A percentile compares a stretch with the other conserved stretches of the same genome.
These are phyloP conservation scores for Tryphoninae sp. DNA, from an alignment of 2,888 invertebrate species.

Conservation along the genomic window DNA sequence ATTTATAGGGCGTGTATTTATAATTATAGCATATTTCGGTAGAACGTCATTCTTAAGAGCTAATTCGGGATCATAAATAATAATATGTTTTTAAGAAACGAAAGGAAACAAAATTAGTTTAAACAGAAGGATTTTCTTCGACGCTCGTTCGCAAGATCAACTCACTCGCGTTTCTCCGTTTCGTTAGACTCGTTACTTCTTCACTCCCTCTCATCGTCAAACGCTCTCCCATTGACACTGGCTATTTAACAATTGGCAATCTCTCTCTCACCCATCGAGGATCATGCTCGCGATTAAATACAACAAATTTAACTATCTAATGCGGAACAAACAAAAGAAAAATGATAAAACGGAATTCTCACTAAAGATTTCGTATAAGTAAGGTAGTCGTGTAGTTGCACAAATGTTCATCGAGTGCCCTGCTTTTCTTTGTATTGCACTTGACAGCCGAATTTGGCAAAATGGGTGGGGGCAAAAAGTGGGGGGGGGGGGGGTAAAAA, in stretches of 20 bases:
- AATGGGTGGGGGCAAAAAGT: too few relatives aligned
- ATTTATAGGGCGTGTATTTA: conserved; percentile 80
- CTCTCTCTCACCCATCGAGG: conserved; percentile 42
- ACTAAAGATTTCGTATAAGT: conserved; percentile 33
- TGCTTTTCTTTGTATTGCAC: conserved; percentile 30
- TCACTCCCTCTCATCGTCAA: conserved; percentile 43
- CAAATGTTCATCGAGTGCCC: conserved; percentile 21
- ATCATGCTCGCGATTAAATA: conserved; percentile 62
- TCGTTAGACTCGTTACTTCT: conserved; percentile 8
- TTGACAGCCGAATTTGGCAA: conserved; percentile 30
- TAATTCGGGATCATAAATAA: conserved; percentile 79
- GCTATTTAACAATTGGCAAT: conserved; percentile 54
- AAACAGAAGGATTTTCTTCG: conserved; percentile 44
- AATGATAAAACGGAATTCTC: conserved; percentile 66
- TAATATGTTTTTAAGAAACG: conserved; percentile 59
- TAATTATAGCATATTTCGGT: conserved; percentile 80
- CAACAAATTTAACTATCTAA: conserved; percentile 78
- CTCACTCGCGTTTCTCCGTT: conserved; percentile 41
- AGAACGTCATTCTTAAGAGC: conserved; percentile 80
- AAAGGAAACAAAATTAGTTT: conserved; percentile 42
- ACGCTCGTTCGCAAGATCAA: conserved; percentile 53
- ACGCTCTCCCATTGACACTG: conserved; percentile 34
- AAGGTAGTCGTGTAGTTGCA: conserved; percentile 24
- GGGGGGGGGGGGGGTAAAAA: conserved; percentile 7
- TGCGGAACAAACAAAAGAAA: conserved; percentile 67